These are phyloP conservation scores for Sinocyclocheilus rhinocerous DNA, from an alignment of 2,113 vertebrate species.

Conservation along the genomic window DNA sequence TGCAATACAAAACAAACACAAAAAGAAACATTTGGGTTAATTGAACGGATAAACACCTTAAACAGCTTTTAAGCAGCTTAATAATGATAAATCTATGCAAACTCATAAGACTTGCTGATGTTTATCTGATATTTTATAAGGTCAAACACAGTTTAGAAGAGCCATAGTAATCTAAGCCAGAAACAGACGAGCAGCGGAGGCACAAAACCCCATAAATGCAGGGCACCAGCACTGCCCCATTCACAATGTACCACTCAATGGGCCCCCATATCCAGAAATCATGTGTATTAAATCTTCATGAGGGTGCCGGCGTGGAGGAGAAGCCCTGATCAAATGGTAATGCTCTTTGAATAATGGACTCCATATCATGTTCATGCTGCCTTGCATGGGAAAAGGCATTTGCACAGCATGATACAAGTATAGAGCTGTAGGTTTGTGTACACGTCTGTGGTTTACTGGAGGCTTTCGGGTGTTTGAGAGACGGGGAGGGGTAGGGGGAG, in stretches of 20 bases:
- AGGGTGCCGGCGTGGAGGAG: constrained; percentile 32
- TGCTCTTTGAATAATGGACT: constrained; percentile 48
- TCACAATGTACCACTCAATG: background rate
- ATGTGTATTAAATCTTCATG: constrained; percentile 51
- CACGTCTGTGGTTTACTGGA: constrained; percentile 43
- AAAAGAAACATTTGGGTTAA: background rate
- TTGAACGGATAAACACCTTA: background rate
- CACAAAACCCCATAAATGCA: constrained; percentile 6
- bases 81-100: background rate
- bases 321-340: constrained; percentile 33
- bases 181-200: background rate
- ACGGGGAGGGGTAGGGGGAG: background rate
- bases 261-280: constrained; percentile 10
- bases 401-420: constrained; percentile 41
- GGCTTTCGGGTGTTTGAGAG: constrained; percentile 24
- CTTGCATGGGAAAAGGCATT: constrained; percentile 44
- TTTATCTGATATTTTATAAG: background rate
- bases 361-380: constrained; percentile 20
- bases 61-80: background rate
- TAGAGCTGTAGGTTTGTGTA: constrained; percentile 27
- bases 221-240: background rate
- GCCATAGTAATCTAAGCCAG: constrained; percentile 17
- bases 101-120: background rate
- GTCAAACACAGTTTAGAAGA: constrained; percentile 7
- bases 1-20: constrained; percentile 49